Percentiles rank a stretch among this genome's conserved stretches.
These are phyloP conservation scores for Cryptosula pallasiana DNA, from an alignment of 2,888 invertebrate species.

Conservation along the genomic window DNA sequence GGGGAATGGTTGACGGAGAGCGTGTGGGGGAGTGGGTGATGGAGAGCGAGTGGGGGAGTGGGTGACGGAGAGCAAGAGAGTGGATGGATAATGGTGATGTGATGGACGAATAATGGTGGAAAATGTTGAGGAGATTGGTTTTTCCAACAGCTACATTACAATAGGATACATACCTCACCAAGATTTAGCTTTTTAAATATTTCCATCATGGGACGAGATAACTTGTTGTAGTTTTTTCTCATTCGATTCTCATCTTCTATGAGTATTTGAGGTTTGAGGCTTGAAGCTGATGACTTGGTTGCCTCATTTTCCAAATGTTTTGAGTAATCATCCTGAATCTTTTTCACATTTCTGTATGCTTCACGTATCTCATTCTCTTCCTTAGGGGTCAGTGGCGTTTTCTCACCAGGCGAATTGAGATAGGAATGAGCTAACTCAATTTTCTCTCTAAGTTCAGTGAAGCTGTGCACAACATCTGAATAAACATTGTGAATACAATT, in stretches of 20 bases:
- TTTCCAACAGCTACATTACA: too few species aligned
- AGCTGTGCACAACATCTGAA: not conserved
- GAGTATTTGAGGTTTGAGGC: not conserved
- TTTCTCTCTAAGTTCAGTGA: not conserved
- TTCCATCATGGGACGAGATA: not conserved
- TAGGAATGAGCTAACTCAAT: too few species aligned
- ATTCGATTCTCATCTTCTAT: not conserved
- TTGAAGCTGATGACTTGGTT: not conserved
- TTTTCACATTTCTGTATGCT: not conserved
- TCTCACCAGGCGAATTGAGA: too few species aligned
- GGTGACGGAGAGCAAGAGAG: too few species aligned
- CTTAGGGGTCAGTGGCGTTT: not conserved
- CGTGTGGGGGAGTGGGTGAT: too few species aligned
- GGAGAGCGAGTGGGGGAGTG: too few species aligned
- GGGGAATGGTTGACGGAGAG: too few species aligned
- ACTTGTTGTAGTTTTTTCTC: constrained; percentile 17
- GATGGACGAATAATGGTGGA: too few species aligned
- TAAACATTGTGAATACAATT: too few species aligned
- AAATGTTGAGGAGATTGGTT: too few species aligned
- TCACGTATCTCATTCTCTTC: not conserved
- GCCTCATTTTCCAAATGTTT: not conserved
- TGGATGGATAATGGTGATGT: too few species aligned
- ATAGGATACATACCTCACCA: not conserved
- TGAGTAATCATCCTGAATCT: not conserved
- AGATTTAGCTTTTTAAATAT: not conserved